A percentile compares a stretch with the other conserved stretches of the same genome.
Conservation (phyloP, 2,888 invertebrate species). For the Epistrophe grossulariae region DNA sequence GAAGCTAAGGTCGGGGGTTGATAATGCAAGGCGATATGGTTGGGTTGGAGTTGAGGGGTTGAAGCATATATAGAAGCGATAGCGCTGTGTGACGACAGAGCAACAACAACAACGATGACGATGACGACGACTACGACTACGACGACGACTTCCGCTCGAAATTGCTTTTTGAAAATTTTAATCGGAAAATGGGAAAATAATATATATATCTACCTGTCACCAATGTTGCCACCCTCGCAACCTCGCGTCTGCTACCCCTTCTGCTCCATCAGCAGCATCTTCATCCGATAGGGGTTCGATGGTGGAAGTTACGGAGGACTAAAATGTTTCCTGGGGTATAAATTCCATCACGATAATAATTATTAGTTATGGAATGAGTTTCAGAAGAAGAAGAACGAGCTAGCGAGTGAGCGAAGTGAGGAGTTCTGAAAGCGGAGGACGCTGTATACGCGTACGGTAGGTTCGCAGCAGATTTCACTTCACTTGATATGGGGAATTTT, state of each 20-base stretch:
- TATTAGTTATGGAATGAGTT: constrained; percentile 64
- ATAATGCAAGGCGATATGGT: not conserved
- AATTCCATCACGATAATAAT: constrained; percentile 74
- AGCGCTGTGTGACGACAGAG: constrained; percentile 25
- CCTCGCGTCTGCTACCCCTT: not conserved
- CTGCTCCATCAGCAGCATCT: constrained; percentile 1
- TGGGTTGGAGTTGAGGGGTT: not conserved
- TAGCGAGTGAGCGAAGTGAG: too few species aligned
- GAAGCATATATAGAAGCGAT: constrained; percentile 4
- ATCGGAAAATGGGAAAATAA: constrained; percentile 68
- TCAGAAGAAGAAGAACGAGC: not conserved
- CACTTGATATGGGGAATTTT: constrained; percentile 46
- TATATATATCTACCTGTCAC: constrained; percentile 52
- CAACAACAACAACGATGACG: constrained; percentile 54
- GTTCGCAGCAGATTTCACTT: constrained; percentile 28
- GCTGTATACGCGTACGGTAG: not conserved
- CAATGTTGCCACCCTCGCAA: constrained; percentile 20
- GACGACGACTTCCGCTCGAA: constrained; percentile 64
- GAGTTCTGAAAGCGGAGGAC: not conserved
- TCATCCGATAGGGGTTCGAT: constrained; percentile 13
- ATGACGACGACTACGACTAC: constrained; percentile 12
- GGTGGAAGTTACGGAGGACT: constrained; percentile 12
- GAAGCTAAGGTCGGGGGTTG: constrained; percentile 11
- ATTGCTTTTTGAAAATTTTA: constrained; percentile 74
- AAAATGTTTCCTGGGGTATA: constrained; percentile 36